A percentile compares a stretch with the other conserved stretches of the same genome.
phyloP scores from a whole-genome alignment of 1,140 invertebrate genomes.

The Ips typographus region DNA sequence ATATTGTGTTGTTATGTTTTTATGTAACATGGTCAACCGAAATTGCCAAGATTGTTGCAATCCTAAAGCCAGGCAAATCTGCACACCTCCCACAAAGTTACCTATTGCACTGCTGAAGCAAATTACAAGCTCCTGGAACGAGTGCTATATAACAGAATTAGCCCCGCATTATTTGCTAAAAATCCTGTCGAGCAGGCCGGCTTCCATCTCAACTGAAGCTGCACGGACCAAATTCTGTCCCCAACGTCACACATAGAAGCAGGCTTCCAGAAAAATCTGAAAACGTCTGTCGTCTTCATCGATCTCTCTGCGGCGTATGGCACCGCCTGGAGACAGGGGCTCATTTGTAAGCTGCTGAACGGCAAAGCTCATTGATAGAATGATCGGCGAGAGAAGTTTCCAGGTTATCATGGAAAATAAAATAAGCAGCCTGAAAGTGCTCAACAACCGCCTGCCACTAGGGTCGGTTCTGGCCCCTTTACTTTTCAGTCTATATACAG shows the following conservation, averaged over 20 bases:
- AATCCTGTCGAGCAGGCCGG: slow-evolving; percentile 11
- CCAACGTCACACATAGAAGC: slow-evolving; percentile 3
- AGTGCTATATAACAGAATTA: neutral
- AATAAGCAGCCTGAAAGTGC: too few species aligned
- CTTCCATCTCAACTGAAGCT: slow-evolving; percentile 8
- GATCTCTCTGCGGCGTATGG: slow-evolving; percentile 20
- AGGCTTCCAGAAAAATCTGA: slow-evolving; percentile 16
- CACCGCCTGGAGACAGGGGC: slow-evolving; percentile 3
- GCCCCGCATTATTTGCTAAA: neutral
- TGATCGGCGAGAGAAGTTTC: neutral
- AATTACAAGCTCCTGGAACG: too few species aligned
- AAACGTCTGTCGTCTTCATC: slow-evolving; percentile 19
- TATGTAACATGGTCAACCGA: too few species aligned
- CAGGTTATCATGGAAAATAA: neutral
- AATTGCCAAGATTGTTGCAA: too few species aligned
- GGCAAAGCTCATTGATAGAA: neutral
- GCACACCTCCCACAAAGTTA: too few species aligned
- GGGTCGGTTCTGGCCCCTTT: too few species aligned
- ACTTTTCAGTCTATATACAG: too few species aligned
- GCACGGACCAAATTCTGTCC: slow-evolving; percentile 10
- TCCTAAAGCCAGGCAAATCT: too few species aligned
- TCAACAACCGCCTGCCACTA: too few species aligned
- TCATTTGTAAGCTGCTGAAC: slow-evolving; percentile 1
- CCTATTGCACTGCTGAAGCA: too few species aligned
- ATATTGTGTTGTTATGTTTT: too few species aligned